A percentile compares a stretch with the other conserved stretches of the same genome.
phyloP scores from a whole-genome alignment of 2,113 vertebrate genomes.

The Sinocyclocheilus anshuiensis region DNA sequence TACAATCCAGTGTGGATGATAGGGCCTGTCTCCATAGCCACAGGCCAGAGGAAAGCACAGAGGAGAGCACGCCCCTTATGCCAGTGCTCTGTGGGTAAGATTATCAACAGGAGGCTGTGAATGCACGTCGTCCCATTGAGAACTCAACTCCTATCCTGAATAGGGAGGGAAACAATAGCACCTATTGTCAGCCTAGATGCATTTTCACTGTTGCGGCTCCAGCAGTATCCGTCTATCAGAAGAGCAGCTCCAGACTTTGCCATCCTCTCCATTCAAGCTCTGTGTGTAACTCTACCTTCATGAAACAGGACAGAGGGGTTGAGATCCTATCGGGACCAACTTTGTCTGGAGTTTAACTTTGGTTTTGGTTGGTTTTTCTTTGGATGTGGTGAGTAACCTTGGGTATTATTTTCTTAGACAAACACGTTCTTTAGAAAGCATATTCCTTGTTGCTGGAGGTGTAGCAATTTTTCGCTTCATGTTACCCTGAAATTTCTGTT shows the following conservation, averaged over 20 bases:
- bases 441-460: too few species aligned
- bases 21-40: conserved; percentile 46
- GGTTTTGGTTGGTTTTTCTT: neutral
- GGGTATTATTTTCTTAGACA: neutral
- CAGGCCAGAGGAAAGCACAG: conserved; percentile 30
- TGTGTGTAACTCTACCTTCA: conserved; percentile 27
- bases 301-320: conserved; percentile 26
- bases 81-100: conserved; percentile 34
- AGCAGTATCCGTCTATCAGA: conserved; percentile 44
- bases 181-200: conserved; percentile 71
- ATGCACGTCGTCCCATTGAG: conserved; percentile 74
- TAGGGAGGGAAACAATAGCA: conserved; percentile 70
- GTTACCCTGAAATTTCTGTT: too few species aligned
- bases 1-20: neutral
- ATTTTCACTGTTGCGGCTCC: conserved; percentile 59
- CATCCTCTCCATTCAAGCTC: conserved; percentile 38
- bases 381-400: conserved; percentile 42
- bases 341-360: conserved; percentile 6
- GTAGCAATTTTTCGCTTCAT: too few species aligned
- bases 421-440: too few species aligned
- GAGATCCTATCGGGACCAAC: neutral
- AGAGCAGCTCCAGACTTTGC: conserved; percentile 34
- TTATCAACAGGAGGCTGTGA: conserved; percentile 60
- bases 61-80: conserved; percentile 6
- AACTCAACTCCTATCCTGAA: conserved; percentile 57